Evolutionary conservation across 2,888 invertebrate species (phyloP).

Genomic region (Apamea sordens): DNA sequence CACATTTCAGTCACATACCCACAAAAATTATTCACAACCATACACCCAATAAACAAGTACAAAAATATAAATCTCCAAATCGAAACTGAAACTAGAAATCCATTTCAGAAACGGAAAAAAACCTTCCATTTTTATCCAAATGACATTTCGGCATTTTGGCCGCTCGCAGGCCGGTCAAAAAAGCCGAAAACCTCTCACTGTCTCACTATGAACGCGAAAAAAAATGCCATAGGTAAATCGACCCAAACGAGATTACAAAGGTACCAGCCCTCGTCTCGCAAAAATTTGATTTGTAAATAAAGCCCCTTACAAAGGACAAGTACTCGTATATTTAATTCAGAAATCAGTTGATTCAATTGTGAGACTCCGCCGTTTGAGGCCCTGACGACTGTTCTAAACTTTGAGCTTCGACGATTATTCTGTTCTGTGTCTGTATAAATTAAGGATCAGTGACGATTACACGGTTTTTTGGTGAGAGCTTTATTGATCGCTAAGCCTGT

Average conservation of each 20-base stretch:
- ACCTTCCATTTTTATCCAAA: slow-evolving; percentile 41
- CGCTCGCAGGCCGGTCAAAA: slow-evolving; percentile 24
- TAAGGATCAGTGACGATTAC: slow-evolving; percentile 9
- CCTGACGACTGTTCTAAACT: slow-evolving; percentile 28
- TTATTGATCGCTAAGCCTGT: not conserved
- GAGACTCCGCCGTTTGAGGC: slow-evolving; percentile 47
- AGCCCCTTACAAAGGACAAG: slow-evolving; percentile 71
- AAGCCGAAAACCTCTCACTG: slow-evolving; percentile 39
- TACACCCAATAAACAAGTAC: slow-evolving; percentile 22
- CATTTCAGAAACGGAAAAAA: slow-evolving; percentile 27
- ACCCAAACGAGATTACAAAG: slow-evolving; percentile 73
- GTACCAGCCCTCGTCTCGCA: slow-evolving; percentile 70
- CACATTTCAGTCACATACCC: not conserved
- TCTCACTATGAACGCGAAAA: slow-evolving; percentile 54
- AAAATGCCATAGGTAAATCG: slow-evolving; percentile 70
- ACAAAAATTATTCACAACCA: slow-evolving; percentile 1
- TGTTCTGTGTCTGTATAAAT: slow-evolving; percentile 30
- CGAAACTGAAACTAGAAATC: slow-evolving; percentile 35
- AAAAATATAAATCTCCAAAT: slow-evolving; percentile 36
- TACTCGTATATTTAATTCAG: slow-evolving; percentile 71
- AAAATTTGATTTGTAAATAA: slow-evolving; percentile 82
- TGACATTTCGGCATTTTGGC: slow-evolving; percentile 46
- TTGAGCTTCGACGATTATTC: slow-evolving; percentile 27
- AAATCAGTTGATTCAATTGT: slow-evolving; percentile 80
- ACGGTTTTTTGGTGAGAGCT: not conserved